phyloP scores from a whole-genome alignment of 1,140 invertebrate genomes.

The Halotydeus destructor region DNA sequence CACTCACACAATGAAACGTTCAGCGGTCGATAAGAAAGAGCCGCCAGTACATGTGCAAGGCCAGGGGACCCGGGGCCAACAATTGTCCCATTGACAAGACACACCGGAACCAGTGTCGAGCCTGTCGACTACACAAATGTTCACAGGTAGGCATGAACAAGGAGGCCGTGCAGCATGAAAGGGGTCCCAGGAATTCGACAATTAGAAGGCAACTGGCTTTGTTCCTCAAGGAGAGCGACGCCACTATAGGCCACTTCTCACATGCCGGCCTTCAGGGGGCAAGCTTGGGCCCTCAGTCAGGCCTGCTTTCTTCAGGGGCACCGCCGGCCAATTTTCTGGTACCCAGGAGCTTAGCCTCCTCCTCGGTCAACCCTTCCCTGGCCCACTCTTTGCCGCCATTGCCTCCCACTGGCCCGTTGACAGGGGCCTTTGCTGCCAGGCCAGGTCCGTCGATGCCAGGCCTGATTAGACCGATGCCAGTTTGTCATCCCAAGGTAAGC shows the following conservation, averaged over 20 bases:
- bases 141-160: slow-evolving; percentile 36
- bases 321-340: slow-evolving; percentile 1
- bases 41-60: slow-evolving; percentile 84
- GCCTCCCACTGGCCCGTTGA: too few species aligned
- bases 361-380: slow-evolving; percentile 18
- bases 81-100: slow-evolving; percentile 84
- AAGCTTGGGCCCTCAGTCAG: slow-evolving; percentile 14
- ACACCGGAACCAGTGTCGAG: slow-evolving; percentile 37
- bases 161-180: slow-evolving; percentile 84
- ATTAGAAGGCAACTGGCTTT: slow-evolving; percentile 65
- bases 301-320: slow-evolving; percentile 8
- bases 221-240: slow-evolving; percentile 28
- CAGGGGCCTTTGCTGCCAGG: too few species aligned
- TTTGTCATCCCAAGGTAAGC: too few species aligned
- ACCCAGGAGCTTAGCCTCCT: slow-evolving; percentile 10
- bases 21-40: slow-evolving; percentile 83
- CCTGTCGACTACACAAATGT: slow-evolving; percentile 33
- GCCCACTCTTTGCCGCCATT: slow-evolving; percentile 6
- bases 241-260: slow-evolving; percentile 11
- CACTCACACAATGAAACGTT: slow-evolving; percentile 10
- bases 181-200: slow-evolving; percentile 55
- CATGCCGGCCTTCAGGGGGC: too few species aligned
- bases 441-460: too few species aligned
- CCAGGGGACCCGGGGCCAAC: slow-evolving; percentile 45
- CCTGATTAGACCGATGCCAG: too few species aligned